These are phyloP conservation scores for Sturnus vulgaris DNA, from an alignment of 2,113 vertebrate genomes.

Conservation along the genomic window DNA sequence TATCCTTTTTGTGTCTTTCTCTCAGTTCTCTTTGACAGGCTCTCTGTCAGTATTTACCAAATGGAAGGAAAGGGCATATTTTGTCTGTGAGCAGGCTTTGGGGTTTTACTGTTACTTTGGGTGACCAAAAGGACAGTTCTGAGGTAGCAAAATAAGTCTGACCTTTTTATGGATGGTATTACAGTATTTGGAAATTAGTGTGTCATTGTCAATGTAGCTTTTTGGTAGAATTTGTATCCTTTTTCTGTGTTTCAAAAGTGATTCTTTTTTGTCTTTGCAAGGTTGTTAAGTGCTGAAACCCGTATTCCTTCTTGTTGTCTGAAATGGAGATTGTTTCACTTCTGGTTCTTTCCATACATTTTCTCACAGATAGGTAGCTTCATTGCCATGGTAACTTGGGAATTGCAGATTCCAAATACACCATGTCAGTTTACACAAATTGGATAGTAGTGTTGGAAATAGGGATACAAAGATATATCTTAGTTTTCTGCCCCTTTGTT, in stretches of 20 bases:
- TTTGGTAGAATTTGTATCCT: background rate
- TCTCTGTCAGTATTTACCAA: background rate
- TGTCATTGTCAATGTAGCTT: background rate
- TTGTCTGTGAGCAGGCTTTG: background rate
- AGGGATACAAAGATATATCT: background rate
- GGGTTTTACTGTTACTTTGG: background rate
- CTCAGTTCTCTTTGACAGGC: background rate
- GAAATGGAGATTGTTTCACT: background rate
- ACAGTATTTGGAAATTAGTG: background rate
- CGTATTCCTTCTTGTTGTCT: background rate
- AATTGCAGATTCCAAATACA: background rate
- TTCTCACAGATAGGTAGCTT: conserved; percentile 12
- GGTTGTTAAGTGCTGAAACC: background rate
- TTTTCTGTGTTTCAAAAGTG: background rate
- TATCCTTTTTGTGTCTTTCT: background rate
- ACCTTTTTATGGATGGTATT: background rate
- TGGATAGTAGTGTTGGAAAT: background rate
- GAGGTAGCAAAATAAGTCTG: background rate
- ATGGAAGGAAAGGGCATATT: background rate
- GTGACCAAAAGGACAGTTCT: background rate
- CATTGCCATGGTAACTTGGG: conserved; percentile 33
- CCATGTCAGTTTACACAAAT: background rate
- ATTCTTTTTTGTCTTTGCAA: background rate
- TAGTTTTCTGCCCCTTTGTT: background rate
- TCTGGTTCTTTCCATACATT: too few relatives aligned